Evolutionary conservation across 1,140 invertebrate genomes (phyloP).

Genomic region (Temnothorax curvispinosus): DNA sequence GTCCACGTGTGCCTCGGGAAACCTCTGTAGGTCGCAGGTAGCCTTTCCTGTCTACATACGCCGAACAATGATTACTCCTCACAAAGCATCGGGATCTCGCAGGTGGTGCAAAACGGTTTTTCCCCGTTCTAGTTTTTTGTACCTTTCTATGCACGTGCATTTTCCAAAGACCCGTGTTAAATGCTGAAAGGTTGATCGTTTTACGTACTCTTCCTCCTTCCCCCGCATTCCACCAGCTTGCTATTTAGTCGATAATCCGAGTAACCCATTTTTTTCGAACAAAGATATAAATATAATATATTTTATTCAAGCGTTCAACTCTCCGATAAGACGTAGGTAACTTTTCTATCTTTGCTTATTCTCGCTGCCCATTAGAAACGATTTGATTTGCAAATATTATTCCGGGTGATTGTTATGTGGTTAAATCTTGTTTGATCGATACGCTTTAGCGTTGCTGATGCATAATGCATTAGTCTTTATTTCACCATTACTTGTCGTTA

Average conservation of each 20-base stretch:
- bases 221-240: neutral
- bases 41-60: neutral
- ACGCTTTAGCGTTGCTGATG: neutral
- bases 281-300: neutral
- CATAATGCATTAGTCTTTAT: neutral
- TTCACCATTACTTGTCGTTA: neutral
- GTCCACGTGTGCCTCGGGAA: constrained; percentile 1
- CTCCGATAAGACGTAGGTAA: neutral
- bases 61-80: neutral
- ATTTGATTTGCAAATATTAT: neutral
- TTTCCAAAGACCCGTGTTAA: constrained; percentile 6
- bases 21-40: constrained; percentile 1
- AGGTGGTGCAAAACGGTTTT: constrained; percentile 15
- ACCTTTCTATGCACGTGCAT: neutral
- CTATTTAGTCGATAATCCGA: constrained; percentile 11
- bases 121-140: neutral
- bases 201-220: neutral
- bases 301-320: neutral
- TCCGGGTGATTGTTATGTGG: neutral
- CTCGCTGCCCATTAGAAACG: neutral
- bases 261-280: neutral
- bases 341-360: neutral
- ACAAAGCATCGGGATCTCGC: constrained; percentile 29
- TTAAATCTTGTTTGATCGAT: constrained; percentile 40
- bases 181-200: constrained; percentile 6